Evolutionary conservation across 2,113 vertebrate genomes (phyloP).

Genomic region (Cariama cristata): DNA sequence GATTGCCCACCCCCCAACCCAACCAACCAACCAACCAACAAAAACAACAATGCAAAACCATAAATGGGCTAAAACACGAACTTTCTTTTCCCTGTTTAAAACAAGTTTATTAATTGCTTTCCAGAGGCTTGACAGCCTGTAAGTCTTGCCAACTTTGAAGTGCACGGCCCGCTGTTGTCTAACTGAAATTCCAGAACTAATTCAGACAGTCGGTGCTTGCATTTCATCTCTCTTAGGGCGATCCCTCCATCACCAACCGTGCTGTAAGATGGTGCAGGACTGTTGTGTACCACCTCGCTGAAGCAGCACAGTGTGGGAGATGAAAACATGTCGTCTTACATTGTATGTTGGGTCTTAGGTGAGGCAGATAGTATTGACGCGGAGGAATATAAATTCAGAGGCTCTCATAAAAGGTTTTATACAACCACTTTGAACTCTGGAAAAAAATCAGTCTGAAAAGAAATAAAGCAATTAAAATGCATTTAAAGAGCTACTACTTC

Average conservation of each 20-base stretch:
- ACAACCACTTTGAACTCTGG: not conserved
- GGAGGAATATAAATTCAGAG: not conserved
- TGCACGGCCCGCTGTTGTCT: not conserved
- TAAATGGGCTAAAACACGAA: not conserved
- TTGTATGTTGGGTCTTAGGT: not conserved
- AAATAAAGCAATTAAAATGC: not conserved
- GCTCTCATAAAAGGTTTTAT: not conserved
- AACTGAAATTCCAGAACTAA: not conserved
- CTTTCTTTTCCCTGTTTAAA: not conserved
- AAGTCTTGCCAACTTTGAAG: not conserved
- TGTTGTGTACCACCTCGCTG: not conserved
- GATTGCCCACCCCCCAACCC: not conserved
- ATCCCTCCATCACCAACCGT: not conserved
- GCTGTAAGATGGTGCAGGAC: not conserved
- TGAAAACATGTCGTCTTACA: not conserved
- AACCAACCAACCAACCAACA: not conserved
- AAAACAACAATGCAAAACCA: not conserved
- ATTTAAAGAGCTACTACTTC: not conserved
- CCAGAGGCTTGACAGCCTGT: not conserved
- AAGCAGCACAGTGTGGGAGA: not conserved
- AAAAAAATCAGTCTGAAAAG: not conserved
- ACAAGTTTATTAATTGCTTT: not conserved
- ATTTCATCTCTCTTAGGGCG: not conserved
- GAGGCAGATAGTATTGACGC: not conserved
- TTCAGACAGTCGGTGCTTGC: not conserved